A percentile compares a stretch with the other conserved stretches of the same genome.
These are phyloP conservation scores for Drosophila diplacantha DNA, from an alignment of 2,888 invertebrate genomes.

Conservation along the genomic window DNA sequence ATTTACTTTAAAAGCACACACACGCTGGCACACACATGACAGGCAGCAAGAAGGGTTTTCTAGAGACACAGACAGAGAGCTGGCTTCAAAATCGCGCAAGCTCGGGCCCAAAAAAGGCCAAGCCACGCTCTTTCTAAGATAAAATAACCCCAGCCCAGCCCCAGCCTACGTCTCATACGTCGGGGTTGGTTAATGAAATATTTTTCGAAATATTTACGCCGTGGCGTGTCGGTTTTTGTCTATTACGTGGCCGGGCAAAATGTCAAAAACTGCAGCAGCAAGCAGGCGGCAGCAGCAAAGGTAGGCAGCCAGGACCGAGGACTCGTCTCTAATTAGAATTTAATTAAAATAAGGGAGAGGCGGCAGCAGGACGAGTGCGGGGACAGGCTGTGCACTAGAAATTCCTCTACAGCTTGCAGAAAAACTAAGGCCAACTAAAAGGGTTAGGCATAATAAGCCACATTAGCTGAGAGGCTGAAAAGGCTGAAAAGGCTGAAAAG, in stretches of 20 bases:
- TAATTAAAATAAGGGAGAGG: constrained; percentile 71
- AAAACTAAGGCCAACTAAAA: constrained; percentile 15
- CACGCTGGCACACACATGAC: constrained; percentile 39
- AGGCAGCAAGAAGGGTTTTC: constrained; percentile 20
- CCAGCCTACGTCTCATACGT: constrained; percentile 5
- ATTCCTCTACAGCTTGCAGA: constrained; percentile 2
- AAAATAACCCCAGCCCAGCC: constrained; percentile 8
- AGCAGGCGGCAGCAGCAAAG: constrained; percentile 34
- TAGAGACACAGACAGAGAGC: constrained; percentile 11
- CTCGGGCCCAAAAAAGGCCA: constrained; percentile 31
- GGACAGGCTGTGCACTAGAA: constrained; percentile 15
- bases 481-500: neutral
- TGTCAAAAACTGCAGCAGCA: constrained; percentile 64
- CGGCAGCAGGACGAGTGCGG: neutral
- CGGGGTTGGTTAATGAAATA: constrained; percentile 60
- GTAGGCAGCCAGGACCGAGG: constrained; percentile 18
- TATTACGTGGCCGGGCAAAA: constrained; percentile 68
- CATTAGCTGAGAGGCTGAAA: constrained; percentile 60
- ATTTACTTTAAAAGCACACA: constrained; percentile 72
- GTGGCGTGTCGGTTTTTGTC: constrained; percentile 45
- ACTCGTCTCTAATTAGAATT: constrained; percentile 75
- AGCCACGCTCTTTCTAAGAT: constrained; percentile 36
- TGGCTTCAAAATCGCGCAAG: constrained; percentile 34
- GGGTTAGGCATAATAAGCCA: constrained; percentile 70
- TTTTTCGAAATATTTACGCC: constrained; percentile 67